A percentile compares a stretch with the other conserved stretches of the same genome.
These are phyloP conservation scores for Leucania comma DNA, from an alignment of 2,888 invertebrate genomes.

Conservation along the genomic window DNA sequence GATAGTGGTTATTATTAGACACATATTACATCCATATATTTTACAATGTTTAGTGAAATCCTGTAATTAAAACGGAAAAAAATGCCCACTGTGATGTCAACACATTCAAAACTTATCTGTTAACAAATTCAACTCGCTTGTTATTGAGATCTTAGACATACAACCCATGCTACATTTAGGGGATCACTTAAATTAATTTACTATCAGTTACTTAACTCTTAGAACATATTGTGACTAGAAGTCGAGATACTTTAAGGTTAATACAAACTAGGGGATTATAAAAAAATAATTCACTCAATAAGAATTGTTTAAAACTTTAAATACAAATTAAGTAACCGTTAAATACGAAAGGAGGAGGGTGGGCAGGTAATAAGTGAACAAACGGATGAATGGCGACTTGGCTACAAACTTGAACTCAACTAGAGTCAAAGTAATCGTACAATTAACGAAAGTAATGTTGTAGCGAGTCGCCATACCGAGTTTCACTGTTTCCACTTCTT, in stretches of 20 bases:
- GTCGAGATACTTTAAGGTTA: conserved; percentile 54
- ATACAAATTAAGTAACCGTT: conserved; percentile 67
- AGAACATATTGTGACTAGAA: conserved; percentile 60
- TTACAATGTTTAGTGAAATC: conserved; percentile 21
- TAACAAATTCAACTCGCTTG: conserved; percentile 10
- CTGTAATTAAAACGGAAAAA: conserved; percentile 15
- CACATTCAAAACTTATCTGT: conserved; percentile 22
- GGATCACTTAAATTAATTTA: conserved; percentile 39
- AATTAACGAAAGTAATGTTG: conserved; percentile 37
- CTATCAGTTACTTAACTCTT: conserved; percentile 42
- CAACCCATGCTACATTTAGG: conserved; percentile 22
- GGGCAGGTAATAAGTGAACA: conserved; percentile 77
- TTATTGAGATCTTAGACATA: conserved; percentile 18
- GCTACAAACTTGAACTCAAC: conserved; percentile 67
- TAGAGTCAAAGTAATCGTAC: conserved; percentile 26
- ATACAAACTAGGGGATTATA: conserved; percentile 49
- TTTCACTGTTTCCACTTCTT: conserved; percentile 89
- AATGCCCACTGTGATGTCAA: conserved; percentile 45
- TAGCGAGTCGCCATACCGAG: conserved; percentile 56
- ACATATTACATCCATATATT: conserved; percentile 11
- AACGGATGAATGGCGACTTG: conserved; percentile 66
- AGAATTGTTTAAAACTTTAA: conserved; percentile 52
- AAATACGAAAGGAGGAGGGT: conserved; percentile 82
- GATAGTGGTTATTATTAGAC: conserved; percentile 29
- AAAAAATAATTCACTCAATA: conserved; percentile 64